Percentiles rank a stretch among this genome's conserved stretches.
These are phyloP conservation scores for Bembecia ichneumoniformis DNA, from an alignment of 2,888 invertebrate species.

Conservation along the genomic window DNA sequence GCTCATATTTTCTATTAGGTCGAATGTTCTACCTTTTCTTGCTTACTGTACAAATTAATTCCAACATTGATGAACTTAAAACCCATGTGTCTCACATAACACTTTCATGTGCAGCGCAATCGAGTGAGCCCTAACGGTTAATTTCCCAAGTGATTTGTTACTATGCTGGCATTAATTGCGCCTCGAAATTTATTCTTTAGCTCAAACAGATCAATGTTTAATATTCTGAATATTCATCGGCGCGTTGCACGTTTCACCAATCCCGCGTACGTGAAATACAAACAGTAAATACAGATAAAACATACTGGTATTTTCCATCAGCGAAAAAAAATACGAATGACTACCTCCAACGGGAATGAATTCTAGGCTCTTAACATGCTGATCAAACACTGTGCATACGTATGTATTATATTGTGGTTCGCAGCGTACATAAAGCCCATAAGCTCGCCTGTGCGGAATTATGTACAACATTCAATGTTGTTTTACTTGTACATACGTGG, in stretches of 20 bases:
- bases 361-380: constrained; percentile 24
- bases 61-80: no score
- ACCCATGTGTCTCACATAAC: no score
- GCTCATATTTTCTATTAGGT: no score
- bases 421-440: no score
- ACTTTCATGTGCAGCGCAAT: no score
- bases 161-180: constrained; percentile 2
- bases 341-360: constrained; percentile 22
- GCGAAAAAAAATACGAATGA: constrained; percentile 20
- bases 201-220: constrained; percentile 41
- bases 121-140: background rate
- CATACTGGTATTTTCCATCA: constrained; percentile 1
- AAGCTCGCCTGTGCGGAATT: no score
- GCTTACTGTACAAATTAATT: no score
- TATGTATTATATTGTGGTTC: no score
- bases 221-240: constrained; percentile 39
- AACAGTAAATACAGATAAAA: constrained; percentile 26
- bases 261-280: constrained; percentile 30
- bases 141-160: background rate
- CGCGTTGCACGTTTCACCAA: constrained; percentile 23
- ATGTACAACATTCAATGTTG: no score
- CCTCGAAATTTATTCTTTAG: constrained; percentile 7
- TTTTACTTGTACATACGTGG: no score
- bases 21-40: no score
- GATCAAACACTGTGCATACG: constrained; percentile 16